Base-by-base conservation (phyloP, 2,113 vertebrate species). In the Cyprinodon brontotheroides region DNA sequence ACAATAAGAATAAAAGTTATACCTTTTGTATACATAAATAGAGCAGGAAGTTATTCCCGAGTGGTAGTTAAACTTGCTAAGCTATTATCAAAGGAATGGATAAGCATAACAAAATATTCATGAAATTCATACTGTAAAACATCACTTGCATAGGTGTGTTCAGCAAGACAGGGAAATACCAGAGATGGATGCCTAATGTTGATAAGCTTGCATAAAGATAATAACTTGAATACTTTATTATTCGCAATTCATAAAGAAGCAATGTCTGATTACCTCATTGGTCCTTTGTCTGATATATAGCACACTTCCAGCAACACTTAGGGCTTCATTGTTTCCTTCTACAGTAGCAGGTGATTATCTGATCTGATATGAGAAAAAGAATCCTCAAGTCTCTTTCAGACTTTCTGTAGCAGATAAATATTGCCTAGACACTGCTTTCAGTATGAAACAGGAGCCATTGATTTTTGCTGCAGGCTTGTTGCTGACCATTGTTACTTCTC, bases 321-420 rank as follows among this genome's bases (percentile, higher is more conserved):
- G 40, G 43, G 15, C 62, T 61, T 11, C 74, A 60, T 48, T 43
- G 0, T 22, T 69, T 29, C 60, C 47, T 75, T 59, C 57, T 73
- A 29, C 20, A 75, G 68, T 74, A 50, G 39, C 43, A 65, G 80
- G 75, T 37, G 74, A 87, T 81, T 89, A 81, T 80, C 78, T 82
- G 79, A 71, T 75, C 48, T 17, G 80, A 76, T 86, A 82, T 84
- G 70, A 29, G 29, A 29, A n/a, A 57, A 85, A 75, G 78, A 78
- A 89, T 79, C 70, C 53, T 82, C 15, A 0, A 37, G 61, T 59
- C 48, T 69, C 50, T 69, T 59, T 76, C 60, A 66, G 62, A 82
- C 84, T 86, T 84, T 87, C 80, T 75, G 74, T 43, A 5, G 65
- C 3, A 74, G 72, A 89, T 77, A 64, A 82, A 79, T 86, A 47